Evolutionary conservation across 2,888 invertebrate species (phyloP), one percentile per base, ranked within the genome.

Genomic region (Mechanitis mazaeus): DNA sequence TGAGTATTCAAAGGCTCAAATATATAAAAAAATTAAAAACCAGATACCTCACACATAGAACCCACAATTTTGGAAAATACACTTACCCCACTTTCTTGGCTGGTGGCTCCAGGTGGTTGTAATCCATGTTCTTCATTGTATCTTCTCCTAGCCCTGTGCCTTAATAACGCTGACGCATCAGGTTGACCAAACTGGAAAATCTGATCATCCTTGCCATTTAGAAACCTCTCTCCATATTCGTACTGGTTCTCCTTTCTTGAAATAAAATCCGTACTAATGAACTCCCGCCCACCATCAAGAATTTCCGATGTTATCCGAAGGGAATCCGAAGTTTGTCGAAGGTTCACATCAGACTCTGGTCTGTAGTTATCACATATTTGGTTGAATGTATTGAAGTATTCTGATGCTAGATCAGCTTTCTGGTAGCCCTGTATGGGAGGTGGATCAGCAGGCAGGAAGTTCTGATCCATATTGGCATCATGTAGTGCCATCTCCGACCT

Each of bases 131-230:
- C 88, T 72, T 87, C 89, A 38, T 86, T 81, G 63, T 77, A 87
- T 75, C 87, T 80, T 75, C 89, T 76, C 66, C 87, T 72, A 60
- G 89, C 91, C 68, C 83, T 77, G 70, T 83, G 92, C 83, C 83
- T 81, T 70, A 92, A 88, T 77, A 91, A 81, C 77, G 87, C 92
- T 73, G 89, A 85, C 28, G 90, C 87, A 56, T 90, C 90, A 1
- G 94, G 94, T 73, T 94, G 94, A 66, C 94, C 94, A 54, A 90
- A 90, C 70, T 84, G 84, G 64, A 89, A 90, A 67, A 87, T 79
- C 72, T 84, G 85, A 38, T 89, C 85, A 28, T 88, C 87, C 56
- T 83, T 84, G 9, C 75, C 80, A 66, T 70, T 73, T 47, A 82
- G 56, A 56, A 85, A 83, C 79, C 80, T 88, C 83, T 93, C 81